Evolutionary conservation across 2,888 invertebrate species (phyloP), one percentile per base, ranked within the genome.

Genomic region (Eilema depressum): DNA sequence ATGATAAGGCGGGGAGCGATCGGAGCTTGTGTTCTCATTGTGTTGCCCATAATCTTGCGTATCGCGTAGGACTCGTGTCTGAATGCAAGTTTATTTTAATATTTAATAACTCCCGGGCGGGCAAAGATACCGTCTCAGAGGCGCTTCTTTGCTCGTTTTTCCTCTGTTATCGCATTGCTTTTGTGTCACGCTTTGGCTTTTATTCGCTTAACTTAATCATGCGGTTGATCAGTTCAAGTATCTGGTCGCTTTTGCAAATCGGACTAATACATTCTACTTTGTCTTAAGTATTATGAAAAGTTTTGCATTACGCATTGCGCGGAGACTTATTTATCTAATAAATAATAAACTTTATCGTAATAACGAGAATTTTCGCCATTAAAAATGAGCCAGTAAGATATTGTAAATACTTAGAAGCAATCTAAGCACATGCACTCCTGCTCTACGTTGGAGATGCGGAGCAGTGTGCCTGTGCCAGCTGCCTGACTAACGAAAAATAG

Each of bases 31-130:
- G 91, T 89, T 92, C 92, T 94, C 92, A 95, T 95, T 95, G 94
- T 95, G 93, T 90, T 92, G 88, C 88, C 87, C 83, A 89, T 92
- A 93, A 94, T 95, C 94, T 93, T 90, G 90, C 89, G 91, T 93
- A 95, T 95, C 94, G 92, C 92, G 89, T 88, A 90, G 90, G 90
- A 93, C 92, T 93, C 93, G 93, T 92, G 93, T 91, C 89, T 93
- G 94, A 93, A 94, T 94, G 94, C 93, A 89, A 93, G 94, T 93
- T 94, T 94, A 94, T 95, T 95, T 95, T 95, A 94, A 95, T 95
- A 95, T 95, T 95, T 95, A 95, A 95, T 95, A 95, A 95, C 92
- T 93, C 92, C 90, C 90, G 88, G 91, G 91, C 92, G 90, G 88
- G 87, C 88, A 86, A 69, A 91, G 94, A 93, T 94, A 94, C 88